These are phyloP conservation scores for Catocala fraxini DNA, from an alignment of 2,888 invertebrate genomes.

Conservation along the genomic window DNA sequence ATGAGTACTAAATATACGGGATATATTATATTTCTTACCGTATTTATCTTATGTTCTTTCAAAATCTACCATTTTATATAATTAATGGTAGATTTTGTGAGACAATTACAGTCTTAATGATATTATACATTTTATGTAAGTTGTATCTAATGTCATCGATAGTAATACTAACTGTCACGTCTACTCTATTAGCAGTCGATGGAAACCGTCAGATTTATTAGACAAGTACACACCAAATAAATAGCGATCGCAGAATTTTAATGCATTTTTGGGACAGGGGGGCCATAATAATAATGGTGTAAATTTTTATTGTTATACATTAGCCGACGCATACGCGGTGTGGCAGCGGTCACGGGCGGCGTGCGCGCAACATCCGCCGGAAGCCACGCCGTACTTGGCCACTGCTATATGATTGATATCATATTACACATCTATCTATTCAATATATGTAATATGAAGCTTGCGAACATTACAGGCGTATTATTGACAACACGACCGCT, in stretches of 20 bases:
- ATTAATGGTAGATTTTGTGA: neutral
- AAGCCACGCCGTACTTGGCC: conserved; percentile 75
- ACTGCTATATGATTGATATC: conserved; percentile 56
- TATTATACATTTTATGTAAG: too few relatives aligned
- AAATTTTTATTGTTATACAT: conserved; percentile 50
- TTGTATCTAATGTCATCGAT: too few relatives aligned
- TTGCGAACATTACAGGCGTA: conserved; percentile 43
- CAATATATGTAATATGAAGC: conserved; percentile 60
- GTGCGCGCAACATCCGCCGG: conserved; percentile 84
- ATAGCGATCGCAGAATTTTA: conserved; percentile 21
- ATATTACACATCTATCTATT: conserved; percentile 55
- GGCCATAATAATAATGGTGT: conserved; percentile 37
- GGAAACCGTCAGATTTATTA: conserved; percentile 9
- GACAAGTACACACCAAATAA: conserved; percentile 10
- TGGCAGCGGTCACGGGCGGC: conserved; percentile 76
- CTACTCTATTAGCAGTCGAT: neutral
- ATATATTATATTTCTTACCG: conserved; percentile 1
- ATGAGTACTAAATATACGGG: conserved; percentile 8
- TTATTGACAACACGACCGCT: conserved; percentile 58
- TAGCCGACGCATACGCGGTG: conserved; percentile 55
- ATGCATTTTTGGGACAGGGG: conserved; percentile 28
- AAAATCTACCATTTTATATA: neutral
- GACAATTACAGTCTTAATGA: neutral
- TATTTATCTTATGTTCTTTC: neutral
- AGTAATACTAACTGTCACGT: conserved; percentile 9